Conservation (phyloP, 2,888 invertebrate species). For the Argyresthia goedartella region DNA sequence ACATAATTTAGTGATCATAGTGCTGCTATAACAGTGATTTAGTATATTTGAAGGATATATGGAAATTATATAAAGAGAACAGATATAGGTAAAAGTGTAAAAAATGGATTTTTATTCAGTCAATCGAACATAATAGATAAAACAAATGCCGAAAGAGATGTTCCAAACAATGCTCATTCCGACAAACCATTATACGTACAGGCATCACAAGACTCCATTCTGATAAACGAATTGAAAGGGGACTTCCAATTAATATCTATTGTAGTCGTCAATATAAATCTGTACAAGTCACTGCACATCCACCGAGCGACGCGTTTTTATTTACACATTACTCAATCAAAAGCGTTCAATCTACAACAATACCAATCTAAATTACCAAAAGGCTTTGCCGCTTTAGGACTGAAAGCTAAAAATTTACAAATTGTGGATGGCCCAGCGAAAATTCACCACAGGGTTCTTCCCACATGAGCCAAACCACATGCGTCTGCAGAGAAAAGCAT, state of each 20-base stretch:
- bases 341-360: background rate
- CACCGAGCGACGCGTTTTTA: background rate
- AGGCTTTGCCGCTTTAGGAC: background rate
- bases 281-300: background rate
- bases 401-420: slow-evolving; percentile 4
- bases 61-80: slow-evolving; percentile 6
- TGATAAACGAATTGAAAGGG: background rate
- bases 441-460: background rate
- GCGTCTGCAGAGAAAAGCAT: slow-evolving; percentile 61
- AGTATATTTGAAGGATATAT: background rate
- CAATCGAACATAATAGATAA: slow-evolving; percentile 8
- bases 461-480: slow-evolving; percentile 32
- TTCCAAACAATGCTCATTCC: slow-evolving; percentile 31
- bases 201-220: background rate
- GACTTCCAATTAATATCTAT: background rate
- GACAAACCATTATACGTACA: slow-evolving; percentile 2
- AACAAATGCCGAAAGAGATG: slow-evolving; percentile 55
- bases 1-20: background rate
- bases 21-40: slow-evolving; percentile 10
- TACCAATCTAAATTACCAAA: background rate
- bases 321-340: background rate
- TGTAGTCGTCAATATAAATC: background rate
- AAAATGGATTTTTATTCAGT: slow-evolving; percentile 11
- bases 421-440: slow-evolving; percentile 1
- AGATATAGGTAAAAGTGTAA: slow-evolving; percentile 17